Percentiles rank a stretch among this genome's conserved stretches.
Evolutionary conservation across 2,113 vertebrate species (phyloP).

Genomic region (Cyprinodon tularosa): DNA sequence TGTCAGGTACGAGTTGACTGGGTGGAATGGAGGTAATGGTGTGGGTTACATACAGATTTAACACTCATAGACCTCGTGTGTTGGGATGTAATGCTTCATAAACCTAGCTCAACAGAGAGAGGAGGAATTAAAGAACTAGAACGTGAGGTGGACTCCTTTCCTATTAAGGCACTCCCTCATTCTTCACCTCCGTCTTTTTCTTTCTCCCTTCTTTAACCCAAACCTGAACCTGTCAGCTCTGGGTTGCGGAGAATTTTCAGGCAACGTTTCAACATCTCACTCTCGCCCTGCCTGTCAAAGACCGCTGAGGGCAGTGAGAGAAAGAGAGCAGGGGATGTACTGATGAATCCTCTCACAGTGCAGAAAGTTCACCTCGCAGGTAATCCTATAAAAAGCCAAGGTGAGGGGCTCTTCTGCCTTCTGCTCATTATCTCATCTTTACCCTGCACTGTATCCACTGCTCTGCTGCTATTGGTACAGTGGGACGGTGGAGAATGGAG

Average conservation of each 20-base stretch:
- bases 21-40: conserved; percentile 58
- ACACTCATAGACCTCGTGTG: conserved; percentile 59
- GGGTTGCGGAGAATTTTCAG: conserved; percentile 72
- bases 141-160: conserved; percentile 22
- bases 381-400: conserved; percentile 83
- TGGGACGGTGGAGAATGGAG: conserved; percentile 45
- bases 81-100: conserved; percentile 50
- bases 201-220: conserved; percentile 67
- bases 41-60: conserved; percentile 61
- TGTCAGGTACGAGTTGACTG: conserved; percentile 47
- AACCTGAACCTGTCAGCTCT: conserved; percentile 75
- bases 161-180: conserved; percentile 27
- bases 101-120: conserved; percentile 51
- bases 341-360: conserved; percentile 74
- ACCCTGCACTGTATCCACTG: conserved; percentile 65
- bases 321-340: conserved; percentile 52
- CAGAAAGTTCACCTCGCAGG: conserved; percentile 79
- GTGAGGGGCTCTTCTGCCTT: conserved; percentile 79
- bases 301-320: conserved; percentile 66
- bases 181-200: conserved; percentile 39
- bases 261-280: conserved; percentile 77
- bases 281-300: conserved; percentile 78
- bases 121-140: conserved; percentile 42
- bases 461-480: conserved; percentile 78
- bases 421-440: conserved; percentile 79